Evolutionary conservation across 2,888 invertebrate species (phyloP).

Genomic region (Leucania comma): DNA sequence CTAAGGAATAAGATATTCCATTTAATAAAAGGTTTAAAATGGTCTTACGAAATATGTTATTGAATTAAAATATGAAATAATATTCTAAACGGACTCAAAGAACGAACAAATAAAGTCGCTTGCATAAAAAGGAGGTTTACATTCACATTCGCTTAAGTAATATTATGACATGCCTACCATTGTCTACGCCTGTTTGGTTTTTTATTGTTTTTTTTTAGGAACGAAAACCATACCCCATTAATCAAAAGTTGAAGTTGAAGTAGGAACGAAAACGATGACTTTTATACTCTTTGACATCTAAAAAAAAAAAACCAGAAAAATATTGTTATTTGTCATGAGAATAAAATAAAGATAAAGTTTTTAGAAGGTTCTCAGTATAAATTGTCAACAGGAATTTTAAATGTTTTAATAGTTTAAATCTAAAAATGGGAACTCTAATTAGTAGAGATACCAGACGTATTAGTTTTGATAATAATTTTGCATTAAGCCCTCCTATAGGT

Average conservation of each 20-base stretch:
- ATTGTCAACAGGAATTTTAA: constrained; percentile 18
- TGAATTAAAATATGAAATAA: no score
- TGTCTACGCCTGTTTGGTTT: background rate
- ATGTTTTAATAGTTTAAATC: constrained; percentile 38
- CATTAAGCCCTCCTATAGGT: constrained; percentile 74
- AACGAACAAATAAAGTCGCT: no score
- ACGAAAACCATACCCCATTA: no score
- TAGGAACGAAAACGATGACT: background rate
- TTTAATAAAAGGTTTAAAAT: no score
- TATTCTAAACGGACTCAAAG: no score
- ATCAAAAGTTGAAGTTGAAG: no score
- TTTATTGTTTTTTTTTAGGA: no score
- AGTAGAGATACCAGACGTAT: constrained; percentile 83
- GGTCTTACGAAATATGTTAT: no score
- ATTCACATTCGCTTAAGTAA: no score
- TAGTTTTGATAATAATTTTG: constrained; percentile 85
- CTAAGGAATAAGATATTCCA: no score
- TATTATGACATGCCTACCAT: background rate
- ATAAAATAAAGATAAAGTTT: constrained; percentile 15
- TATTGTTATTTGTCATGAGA: constrained; percentile 17
- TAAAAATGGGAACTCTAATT: constrained; percentile 78
- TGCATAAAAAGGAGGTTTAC: no score
- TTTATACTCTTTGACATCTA: background rate
- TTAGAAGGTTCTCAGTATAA: constrained; percentile 4
- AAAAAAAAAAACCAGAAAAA: constrained; percentile 21